These are phyloP conservation scores for Mythimna ferrago DNA, from an alignment of 2,888 invertebrate genomes.

Conservation along the genomic window DNA sequence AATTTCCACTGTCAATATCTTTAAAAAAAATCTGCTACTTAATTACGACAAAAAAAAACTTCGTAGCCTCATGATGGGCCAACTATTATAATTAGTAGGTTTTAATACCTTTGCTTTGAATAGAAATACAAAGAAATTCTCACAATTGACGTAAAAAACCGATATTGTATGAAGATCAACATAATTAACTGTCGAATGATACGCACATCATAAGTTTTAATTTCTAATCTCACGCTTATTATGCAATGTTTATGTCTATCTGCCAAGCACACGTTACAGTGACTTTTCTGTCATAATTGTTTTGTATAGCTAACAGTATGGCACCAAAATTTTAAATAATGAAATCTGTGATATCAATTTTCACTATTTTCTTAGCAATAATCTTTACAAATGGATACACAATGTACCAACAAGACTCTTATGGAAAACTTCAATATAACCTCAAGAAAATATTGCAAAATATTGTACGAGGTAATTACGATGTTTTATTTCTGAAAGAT, in stretches of 20 bases:
- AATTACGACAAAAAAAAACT: no score
- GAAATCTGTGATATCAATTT: constrained; percentile 25
- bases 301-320: constrained; percentile 19
- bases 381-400: constrained; percentile 24
- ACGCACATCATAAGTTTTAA: background rate
- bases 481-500: constrained; percentile 27
- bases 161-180: no score
- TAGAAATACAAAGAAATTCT: no score
- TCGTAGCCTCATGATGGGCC: no score
- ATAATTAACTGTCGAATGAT: background rate
- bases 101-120: no score
- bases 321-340: constrained; percentile 29
- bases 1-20: no score
- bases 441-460: constrained; percentile 23
- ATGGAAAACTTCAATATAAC: constrained; percentile 8
- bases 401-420: constrained; percentile 1
- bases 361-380: constrained; percentile 43
- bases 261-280: background rate
- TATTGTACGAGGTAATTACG: constrained; percentile 25
- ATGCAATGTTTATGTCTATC: constrained; percentile 16
- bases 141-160: no score
- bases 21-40: no score
- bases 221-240: constrained; percentile 63
- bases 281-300: constrained; percentile 10
- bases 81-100: no score